A percentile compares a stretch with the other conserved stretches of the same genome.
Evolutionary conservation across 1,140 invertebrate species (phyloP).

Genomic region (Araneus ventricosus): DNA sequence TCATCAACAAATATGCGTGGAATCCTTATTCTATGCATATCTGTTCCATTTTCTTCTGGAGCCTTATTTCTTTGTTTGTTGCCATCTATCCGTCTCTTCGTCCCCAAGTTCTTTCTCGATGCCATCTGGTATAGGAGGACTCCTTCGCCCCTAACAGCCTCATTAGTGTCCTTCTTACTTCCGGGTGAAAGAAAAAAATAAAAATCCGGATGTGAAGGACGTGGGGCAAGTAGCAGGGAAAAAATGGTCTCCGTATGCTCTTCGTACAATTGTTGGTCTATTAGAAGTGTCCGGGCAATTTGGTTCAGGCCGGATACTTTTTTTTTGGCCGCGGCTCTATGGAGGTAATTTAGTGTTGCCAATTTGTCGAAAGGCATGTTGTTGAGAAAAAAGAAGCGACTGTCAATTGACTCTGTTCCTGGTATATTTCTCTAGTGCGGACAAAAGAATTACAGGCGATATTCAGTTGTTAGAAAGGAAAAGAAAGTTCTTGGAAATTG

Average conservation of each 20-base stretch:
- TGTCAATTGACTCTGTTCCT: neutral
- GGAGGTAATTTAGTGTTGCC: conserved; percentile 45
- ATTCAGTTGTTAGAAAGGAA: too few relatives aligned
- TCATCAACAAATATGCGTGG: too few relatives aligned
- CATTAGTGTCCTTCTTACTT: conserved; percentile 14
- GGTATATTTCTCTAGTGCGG: too few relatives aligned
- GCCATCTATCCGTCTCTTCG: too few relatives aligned
- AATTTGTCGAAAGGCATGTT: conserved; percentile 28
- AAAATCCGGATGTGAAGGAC: neutral
- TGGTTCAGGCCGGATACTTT: conserved; percentile 37
- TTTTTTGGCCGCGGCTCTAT: neutral
- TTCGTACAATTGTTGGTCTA: conserved; percentile 49
- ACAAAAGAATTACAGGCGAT: too few relatives aligned
- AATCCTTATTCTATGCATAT: too few relatives aligned
- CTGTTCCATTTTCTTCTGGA: too few relatives aligned
- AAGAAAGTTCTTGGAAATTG: too few relatives aligned
- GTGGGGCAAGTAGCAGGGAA: neutral
- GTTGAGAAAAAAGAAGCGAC: neutral
- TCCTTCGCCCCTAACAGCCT: conserved; percentile 34
- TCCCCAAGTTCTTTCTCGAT: too few relatives aligned
- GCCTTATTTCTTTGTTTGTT: too few relatives aligned
- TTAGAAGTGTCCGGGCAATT: conserved; percentile 33
- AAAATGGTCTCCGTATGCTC: neutral
- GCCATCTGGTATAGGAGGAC: neutral
- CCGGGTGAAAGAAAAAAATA: neutral